Percentiles rank a stretch among this genome's conserved stretches.
phyloP scores from a whole-genome alignment of 2,888 invertebrate species.

The Drymonia ruficornis region DNA sequence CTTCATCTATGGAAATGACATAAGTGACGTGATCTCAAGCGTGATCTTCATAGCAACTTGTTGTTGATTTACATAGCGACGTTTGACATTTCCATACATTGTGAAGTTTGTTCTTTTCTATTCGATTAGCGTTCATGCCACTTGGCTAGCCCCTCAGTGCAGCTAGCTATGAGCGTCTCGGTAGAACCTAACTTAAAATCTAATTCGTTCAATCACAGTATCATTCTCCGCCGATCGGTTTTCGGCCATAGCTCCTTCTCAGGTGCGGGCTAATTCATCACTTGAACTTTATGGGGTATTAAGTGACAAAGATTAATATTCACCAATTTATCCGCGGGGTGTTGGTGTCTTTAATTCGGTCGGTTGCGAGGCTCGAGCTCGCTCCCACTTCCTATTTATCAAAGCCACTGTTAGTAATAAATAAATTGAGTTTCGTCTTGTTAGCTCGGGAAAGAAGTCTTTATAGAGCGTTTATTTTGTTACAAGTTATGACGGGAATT shows the following conservation, averaged over 20 bases:
- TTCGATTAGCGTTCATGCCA: no score
- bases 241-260: constrained; percentile 38
- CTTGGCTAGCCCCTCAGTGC: no score
- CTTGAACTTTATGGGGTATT: constrained; percentile 66
- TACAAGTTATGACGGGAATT: constrained; percentile 27
- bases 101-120: no score
- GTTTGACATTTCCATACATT: no score
- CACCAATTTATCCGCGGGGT: constrained; percentile 58
- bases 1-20: no score
- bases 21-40: no score
- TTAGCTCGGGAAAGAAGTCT: constrained; percentile 32
- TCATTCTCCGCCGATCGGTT: background rate
- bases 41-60: no score
- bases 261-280: constrained; percentile 60
- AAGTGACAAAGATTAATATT: constrained; percentile 72
- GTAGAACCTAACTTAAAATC: no score
- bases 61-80: no score
- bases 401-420: constrained; percentile 32
- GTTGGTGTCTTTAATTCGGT: constrained; percentile 37
- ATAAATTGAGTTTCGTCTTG: constrained; percentile 39
- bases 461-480: constrained; percentile 33
- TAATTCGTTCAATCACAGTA: background rate
- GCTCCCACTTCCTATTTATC: constrained; percentile 35
- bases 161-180: no score
- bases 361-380: constrained; percentile 32